These are phyloP conservation scores for Pachyrhynchus sulphureomaculatus DNA, from an alignment of 1,140 invertebrate genomes.

Conservation along the genomic window DNA sequence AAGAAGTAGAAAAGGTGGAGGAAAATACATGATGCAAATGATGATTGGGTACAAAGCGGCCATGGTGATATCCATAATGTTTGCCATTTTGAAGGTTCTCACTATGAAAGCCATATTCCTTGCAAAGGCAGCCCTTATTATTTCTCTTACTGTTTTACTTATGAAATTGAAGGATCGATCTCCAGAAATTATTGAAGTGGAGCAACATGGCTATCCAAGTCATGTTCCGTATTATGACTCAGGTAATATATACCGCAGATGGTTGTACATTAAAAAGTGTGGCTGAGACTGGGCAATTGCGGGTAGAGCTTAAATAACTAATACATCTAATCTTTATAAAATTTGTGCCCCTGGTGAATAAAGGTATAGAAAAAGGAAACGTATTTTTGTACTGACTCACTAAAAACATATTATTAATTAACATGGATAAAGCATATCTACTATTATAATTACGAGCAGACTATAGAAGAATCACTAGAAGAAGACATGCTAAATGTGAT, in stretches of 20 bases:
- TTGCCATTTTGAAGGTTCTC: conserved; percentile 59
- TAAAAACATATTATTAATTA: too few species aligned
- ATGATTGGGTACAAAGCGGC: conserved; percentile 64
- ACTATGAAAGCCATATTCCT: conserved; percentile 63
- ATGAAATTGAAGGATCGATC: conserved; percentile 4
- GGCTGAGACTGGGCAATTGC: too few species aligned
- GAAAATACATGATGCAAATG: conserved; percentile 53
- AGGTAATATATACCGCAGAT: conserved; percentile 7
- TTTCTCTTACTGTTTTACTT: conserved; percentile 58
- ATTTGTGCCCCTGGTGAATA: too few species aligned
- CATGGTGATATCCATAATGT: conserved; percentile 57
- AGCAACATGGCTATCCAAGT: conserved; percentile 19
- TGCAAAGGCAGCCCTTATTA: conserved; percentile 62
- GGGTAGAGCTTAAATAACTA: too few species aligned
- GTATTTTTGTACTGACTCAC: too few species aligned
- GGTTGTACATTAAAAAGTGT: neutral
- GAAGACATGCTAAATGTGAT: too few species aligned
- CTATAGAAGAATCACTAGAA: too few species aligned
- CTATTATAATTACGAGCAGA: too few species aligned
- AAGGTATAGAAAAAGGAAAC: too few species aligned
- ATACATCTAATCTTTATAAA: too few species aligned
- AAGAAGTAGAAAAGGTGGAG: conserved; percentile 54
- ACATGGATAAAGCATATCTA: too few species aligned
- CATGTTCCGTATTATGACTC: conserved; percentile 7
- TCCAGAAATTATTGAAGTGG: conserved; percentile 32